Conservation (phyloP, 1,140 invertebrate species). For the Aphelinus atriplicis region DNA sequence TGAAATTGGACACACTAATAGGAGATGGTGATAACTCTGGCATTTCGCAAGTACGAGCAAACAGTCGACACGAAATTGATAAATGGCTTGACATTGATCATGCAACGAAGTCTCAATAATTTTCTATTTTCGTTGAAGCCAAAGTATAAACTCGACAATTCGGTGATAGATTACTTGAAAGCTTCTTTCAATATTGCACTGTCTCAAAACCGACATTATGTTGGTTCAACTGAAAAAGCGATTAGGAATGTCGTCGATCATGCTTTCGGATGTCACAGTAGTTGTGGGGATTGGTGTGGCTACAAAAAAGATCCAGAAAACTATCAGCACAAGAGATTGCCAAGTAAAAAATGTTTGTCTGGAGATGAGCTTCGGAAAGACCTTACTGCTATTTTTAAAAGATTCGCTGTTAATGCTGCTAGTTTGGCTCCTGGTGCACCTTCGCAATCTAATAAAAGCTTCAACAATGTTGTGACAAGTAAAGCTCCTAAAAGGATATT, state of each 20-base stretch:
- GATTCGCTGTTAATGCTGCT: too few relatives aligned
- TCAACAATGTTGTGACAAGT: constrained; percentile 26
- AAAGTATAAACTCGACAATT: constrained; percentile 21
- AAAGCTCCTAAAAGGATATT: constrained; percentile 40
- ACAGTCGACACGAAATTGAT: not conserved
- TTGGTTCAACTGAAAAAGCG: not conserved
- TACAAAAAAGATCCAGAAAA: constrained; percentile 25
- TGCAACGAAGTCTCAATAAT: constrained; percentile 9
- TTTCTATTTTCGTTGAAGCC: constrained; percentile 28
- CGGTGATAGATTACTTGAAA: constrained; percentile 26
- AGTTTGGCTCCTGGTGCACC: constrained; percentile 29
- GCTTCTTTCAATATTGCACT: constrained; percentile 24
- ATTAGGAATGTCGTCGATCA: constrained; percentile 31
- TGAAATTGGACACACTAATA: constrained; percentile 31
- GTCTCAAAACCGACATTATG: constrained; percentile 18
- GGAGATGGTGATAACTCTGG: constrained; percentile 37
- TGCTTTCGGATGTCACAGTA: constrained; percentile 13
- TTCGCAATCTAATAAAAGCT: constrained; percentile 34
- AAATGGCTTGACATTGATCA: constrained; percentile 30
- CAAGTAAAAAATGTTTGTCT: constrained; percentile 9
- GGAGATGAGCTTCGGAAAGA: too few relatives aligned
- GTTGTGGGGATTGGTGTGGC: constrained; percentile 32
- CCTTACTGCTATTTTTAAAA: too few relatives aligned
- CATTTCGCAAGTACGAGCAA: constrained; percentile 20
- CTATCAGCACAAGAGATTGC: constrained; percentile 31